A percentile compares a stretch with the other conserved stretches of the same genome.
Evolutionary conservation across 1,140 invertebrate species (phyloP).

Genomic region (Procambarus clarkii): DNA sequence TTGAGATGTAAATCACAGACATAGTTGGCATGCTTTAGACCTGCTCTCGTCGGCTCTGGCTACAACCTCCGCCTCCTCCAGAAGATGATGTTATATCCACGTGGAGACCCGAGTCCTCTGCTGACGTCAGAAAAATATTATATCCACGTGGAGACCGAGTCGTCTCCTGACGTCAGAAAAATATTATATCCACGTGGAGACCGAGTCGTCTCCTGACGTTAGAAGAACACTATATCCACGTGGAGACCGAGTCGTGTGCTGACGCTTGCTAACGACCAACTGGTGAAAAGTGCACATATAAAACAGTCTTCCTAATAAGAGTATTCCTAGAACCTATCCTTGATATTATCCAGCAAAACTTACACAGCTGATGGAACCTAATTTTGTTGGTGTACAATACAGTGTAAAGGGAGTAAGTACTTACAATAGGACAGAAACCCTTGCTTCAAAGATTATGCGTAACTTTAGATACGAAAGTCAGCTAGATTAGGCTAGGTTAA

Average conservation of each 20-base stretch:
- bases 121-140: constrained; percentile 13
- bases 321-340: not conserved
- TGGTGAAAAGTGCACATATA: too few species aligned
- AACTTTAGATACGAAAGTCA: too few species aligned
- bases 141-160: not conserved
- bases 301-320: not conserved
- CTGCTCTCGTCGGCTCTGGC: not conserved
- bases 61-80: not conserved
- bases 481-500: too few species aligned
- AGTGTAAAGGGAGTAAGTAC: too few species aligned
- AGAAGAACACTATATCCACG: not conserved
- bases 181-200: not conserved
- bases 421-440: too few species aligned
- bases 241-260: not conserved
- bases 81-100: constrained; percentile 35
- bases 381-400: too few species aligned
- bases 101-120: not conserved
- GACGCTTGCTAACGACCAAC: not conserved
- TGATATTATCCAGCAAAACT: not conserved
- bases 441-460: too few species aligned
- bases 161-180: constrained; percentile 9
- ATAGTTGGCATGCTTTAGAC: constrained; percentile 29
- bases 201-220: not conserved
- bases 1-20: constrained; percentile 33
- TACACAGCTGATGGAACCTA: too few species aligned